Evolutionary conservation across 2,113 vertebrate species (phyloP).

Genomic region (Microcebus tavaratra): DNA sequence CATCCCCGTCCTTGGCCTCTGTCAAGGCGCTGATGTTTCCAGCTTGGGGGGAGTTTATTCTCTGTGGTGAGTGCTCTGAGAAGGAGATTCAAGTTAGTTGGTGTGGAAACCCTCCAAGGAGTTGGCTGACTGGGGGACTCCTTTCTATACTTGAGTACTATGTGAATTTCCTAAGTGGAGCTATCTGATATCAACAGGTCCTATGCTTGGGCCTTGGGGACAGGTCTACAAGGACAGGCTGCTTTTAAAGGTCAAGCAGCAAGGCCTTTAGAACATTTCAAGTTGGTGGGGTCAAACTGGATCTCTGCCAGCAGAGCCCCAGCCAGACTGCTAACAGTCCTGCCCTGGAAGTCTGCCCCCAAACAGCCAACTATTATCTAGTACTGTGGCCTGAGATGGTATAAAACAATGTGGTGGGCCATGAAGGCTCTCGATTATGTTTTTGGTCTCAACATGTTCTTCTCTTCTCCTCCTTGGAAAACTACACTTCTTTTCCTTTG

Average conservation of each 20-base stretch:
- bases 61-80: not conserved
- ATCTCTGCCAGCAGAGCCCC: not conserved
- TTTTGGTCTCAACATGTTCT: not conserved
- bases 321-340: not conserved
- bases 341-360: not conserved
- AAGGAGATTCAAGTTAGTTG: slow-evolving; percentile 29
- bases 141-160: not conserved
- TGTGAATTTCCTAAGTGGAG: not conserved
- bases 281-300: not conserved
- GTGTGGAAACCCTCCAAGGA: not conserved
- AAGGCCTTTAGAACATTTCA: not conserved
- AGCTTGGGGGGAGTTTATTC: not conserved
- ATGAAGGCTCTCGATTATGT: not conserved
- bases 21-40: not conserved
- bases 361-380: not conserved
- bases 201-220: not conserved
- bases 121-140: not conserved
- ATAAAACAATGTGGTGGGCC: not conserved
- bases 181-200: not conserved
- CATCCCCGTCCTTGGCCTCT: not conserved
- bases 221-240: not conserved
- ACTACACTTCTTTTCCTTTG: slow-evolving; percentile 36
- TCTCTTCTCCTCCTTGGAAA: not conserved
- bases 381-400: not conserved
- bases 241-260: not conserved